phyloP scores from a whole-genome alignment of 1,140 invertebrate species.

The Nylanderia fulva region DNA sequence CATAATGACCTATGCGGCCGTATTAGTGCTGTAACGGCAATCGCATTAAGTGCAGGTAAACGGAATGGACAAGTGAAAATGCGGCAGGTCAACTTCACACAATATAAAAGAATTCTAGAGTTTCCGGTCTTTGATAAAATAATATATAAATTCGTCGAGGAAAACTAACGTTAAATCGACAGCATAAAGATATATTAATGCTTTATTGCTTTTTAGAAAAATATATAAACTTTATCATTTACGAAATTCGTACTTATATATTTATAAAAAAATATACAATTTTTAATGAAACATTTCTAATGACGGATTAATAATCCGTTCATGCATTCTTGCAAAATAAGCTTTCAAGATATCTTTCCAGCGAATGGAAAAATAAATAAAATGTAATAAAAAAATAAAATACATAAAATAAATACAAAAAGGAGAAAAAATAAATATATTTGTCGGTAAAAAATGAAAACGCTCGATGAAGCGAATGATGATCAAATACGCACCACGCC shows the following conservation, averaged over 20 bases:
- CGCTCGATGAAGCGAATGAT: slow-evolving; percentile 16
- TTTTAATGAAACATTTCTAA: background rate
- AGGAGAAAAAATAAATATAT: no score
- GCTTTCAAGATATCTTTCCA: no score
- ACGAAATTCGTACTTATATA: no score
- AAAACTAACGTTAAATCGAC: background rate
- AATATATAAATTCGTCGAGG: background rate
- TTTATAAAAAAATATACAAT: no score
- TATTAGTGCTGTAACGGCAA: slow-evolving; percentile 18
- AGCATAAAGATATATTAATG: no score
- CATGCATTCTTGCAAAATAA: no score
- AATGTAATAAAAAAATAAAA: no score
- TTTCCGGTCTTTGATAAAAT: background rate
- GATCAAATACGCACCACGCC: slow-evolving; percentile 56
- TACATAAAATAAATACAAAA: no score
- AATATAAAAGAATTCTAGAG: background rate
- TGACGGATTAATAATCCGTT: no score
- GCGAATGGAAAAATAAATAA: no score
- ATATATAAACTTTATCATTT: background rate
- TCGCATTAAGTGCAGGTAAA: slow-evolving; percentile 52
- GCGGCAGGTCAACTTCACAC: slow-evolving; percentile 31
- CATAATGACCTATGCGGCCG: slow-evolving; percentile 4
- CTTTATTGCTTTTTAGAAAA: no score
- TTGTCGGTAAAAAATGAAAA: background rate
- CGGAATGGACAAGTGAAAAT: slow-evolving; percentile 51